These are phyloP conservation scores for Tineola bisselliella DNA, from an alignment of 2,888 invertebrate species.

Conservation along the genomic window DNA sequence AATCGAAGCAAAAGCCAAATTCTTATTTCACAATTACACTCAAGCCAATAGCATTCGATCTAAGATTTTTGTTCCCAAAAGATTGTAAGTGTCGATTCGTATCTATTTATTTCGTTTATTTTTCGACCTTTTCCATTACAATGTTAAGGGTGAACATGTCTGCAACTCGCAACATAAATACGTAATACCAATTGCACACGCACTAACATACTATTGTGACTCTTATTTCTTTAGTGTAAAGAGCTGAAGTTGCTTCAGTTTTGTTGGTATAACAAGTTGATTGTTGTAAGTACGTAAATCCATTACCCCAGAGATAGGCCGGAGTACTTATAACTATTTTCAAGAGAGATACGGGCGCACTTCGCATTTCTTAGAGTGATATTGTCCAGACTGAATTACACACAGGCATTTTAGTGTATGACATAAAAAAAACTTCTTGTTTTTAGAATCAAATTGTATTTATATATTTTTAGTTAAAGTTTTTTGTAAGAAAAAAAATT, in stretches of 20 bases:
- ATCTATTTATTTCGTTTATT: background rate
- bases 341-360: background rate
- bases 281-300: constrained; percentile 9
- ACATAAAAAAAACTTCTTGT: background rate
- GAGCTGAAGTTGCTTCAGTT: background rate
- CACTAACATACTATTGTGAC: background rate
- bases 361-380: constrained; percentile 2
- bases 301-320: constrained; percentile 7
- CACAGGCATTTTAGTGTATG: background rate
- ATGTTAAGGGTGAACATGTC: background rate
- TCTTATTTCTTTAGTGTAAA: background rate
- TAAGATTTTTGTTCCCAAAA: background rate
- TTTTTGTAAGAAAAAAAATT: too few relatives aligned
- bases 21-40: background rate
- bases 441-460: background rate
- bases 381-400: constrained; percentile 8
- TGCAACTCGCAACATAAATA: background rate
- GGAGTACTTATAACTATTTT: constrained; percentile 6
- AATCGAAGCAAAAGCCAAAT: too few relatives aligned
- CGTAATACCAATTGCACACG: background rate
- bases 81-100: background rate
- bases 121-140: background rate
- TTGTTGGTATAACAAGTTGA: background rate
- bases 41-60: background rate
- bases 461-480: background rate